Conservation (phyloP, 2,797 vertebrate species). For the Cyclura pinguis region DNA sequence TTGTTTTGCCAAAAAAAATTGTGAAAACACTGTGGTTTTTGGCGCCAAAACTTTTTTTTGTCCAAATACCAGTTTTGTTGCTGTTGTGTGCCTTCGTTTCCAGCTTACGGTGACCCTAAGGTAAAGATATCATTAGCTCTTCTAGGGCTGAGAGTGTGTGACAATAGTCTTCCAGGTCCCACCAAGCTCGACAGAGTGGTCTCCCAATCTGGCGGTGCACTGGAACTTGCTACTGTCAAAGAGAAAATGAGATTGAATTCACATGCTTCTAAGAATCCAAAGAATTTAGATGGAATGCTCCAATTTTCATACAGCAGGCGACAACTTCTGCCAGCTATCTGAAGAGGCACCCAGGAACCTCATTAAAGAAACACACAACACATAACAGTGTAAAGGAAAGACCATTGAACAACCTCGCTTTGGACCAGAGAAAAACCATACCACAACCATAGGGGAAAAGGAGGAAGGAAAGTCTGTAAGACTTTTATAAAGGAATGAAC, state of each 20-base stretch:
- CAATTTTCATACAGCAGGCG: neutral
- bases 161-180: neutral
- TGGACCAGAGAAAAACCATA: neutral
- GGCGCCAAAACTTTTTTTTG: too few relatives aligned
- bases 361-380: neutral
- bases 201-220: neutral
- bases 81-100: too few relatives aligned
- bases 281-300: too few relatives aligned
- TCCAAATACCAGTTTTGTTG: too few relatives aligned
- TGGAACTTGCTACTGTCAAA: neutral
- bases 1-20: too few relatives aligned
- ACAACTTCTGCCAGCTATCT: neutral
- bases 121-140: too few relatives aligned
- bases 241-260: neutral
- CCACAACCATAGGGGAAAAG: neutral
- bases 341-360: neutral
- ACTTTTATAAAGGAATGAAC: neutral
- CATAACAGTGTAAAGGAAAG: neutral
- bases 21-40: too few relatives aligned
- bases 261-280: neutral
- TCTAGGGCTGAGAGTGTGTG: too few relatives aligned
- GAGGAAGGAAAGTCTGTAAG: neutral
- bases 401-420: too few relatives aligned
- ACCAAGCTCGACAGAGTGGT: neutral
- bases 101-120: too few relatives aligned